These are phyloP conservation scores for Sialia sialis DNA, from an alignment of 2,113 vertebrate genomes.

Conservation along the genomic window DNA sequence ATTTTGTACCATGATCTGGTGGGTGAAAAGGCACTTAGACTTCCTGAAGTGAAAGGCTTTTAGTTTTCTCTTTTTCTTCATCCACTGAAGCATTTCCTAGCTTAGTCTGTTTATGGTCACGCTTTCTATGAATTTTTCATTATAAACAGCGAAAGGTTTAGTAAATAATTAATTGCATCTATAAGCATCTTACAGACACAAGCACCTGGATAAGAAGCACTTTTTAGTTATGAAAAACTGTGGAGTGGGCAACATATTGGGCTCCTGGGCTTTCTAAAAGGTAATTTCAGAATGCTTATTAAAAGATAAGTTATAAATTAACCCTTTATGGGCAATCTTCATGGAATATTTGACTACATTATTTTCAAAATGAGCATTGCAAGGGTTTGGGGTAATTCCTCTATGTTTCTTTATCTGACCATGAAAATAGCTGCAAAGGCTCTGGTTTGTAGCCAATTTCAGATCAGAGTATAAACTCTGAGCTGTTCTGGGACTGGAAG, in stretches of 20 bases:
- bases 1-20: not conserved
- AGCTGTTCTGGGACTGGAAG: not conserved
- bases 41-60: not conserved
- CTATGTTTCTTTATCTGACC: not conserved
- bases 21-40: not conserved
- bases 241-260: not conserved
- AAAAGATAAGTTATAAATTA: not conserved
- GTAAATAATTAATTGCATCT: slow-evolving; percentile 53
- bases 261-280: not conserved
- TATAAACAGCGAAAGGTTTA: slow-evolving; percentile 22
- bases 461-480: not conserved
- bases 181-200: not conserved
- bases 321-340: not conserved
- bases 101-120: slow-evolving; percentile 18
- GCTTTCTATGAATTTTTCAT: slow-evolving; percentile 54
- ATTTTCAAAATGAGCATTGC: not conserved
- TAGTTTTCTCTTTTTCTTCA: not conserved
- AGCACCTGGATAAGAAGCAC: not conserved
- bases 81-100: not conserved
- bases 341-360: not conserved
- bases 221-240: slow-evolving; percentile 6
- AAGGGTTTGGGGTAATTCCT: not conserved
- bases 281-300: not conserved
- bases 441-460: not conserved
- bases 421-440: not conserved